Conservation (phyloP, 2,888 invertebrate genomes). For the Drosophila nr. perissopoda region DNA sequence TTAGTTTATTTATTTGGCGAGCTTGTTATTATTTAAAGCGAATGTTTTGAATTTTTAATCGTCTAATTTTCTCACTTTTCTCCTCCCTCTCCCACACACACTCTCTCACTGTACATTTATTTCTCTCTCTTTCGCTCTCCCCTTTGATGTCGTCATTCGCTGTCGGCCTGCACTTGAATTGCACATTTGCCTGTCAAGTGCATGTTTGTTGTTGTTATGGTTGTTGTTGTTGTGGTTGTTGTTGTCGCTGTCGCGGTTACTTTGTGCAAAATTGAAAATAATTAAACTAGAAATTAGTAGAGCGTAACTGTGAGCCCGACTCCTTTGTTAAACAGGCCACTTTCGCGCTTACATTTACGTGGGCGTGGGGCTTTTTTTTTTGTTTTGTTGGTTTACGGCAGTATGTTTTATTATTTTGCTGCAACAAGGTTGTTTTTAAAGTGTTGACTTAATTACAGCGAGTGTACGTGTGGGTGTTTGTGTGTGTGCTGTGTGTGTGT, state of each 20-base stretch:
- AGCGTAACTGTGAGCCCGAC: slow-evolving; percentile 62
- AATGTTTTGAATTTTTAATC: slow-evolving; percentile 67
- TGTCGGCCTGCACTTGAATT: slow-evolving; percentile 64
- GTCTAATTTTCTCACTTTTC: slow-evolving; percentile 15
- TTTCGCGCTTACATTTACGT: slow-evolving; percentile 15
- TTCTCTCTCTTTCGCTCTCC: background rate
- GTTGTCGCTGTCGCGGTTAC: slow-evolving; percentile 64
- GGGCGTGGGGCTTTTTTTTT: background rate
- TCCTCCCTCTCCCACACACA: background rate
- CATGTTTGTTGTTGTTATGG: slow-evolving; percentile 44
- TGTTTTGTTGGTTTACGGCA: slow-evolving; percentile 15
- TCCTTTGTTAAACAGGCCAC: slow-evolving; percentile 40
- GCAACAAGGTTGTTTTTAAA: slow-evolving; percentile 56
- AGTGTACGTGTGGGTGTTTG: too few relatives aligned
- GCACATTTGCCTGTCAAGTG: slow-evolving; percentile 65
- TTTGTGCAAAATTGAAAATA: slow-evolving; percentile 75
- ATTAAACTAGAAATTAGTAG: slow-evolving; percentile 78
- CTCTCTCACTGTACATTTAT: background rate
- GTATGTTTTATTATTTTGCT: slow-evolving; percentile 25
- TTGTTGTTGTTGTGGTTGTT: slow-evolving; percentile 42
- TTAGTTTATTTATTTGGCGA: slow-evolving; percentile 18
- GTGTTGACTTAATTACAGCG: slow-evolving; percentile 60
- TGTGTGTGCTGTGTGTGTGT: slow-evolving; percentile 4
- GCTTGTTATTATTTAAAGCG: slow-evolving; percentile 49
- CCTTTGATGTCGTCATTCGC: slow-evolving; percentile 19